Base-by-base conservation (phyloP, 2,797 vertebrate species). In the Uromys caudimaculatus region DNA sequence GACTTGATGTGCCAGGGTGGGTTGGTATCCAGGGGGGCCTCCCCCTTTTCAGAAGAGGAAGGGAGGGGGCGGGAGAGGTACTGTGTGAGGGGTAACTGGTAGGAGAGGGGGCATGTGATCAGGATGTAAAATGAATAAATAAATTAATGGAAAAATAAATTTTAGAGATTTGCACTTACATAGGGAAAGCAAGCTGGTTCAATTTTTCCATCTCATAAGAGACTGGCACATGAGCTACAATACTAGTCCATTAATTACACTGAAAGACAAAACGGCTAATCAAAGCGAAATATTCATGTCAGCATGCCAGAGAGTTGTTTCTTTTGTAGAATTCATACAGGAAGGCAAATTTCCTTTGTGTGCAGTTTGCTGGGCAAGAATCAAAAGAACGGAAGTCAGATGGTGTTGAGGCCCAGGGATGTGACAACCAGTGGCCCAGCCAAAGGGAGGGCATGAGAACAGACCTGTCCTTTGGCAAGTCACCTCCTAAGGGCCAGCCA, bases 211-310 rank as follows among this genome's bases (percentile, higher is more conserved):
- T 69, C 81, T 94, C 91, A 85, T 32, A 56, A 82, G 93, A 95
- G 76, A 92, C 69, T 58, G 29, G n/a, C 90, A 90, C 84, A 93
- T 69, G 95, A 91, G 85, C 47, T 52, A 85, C n/a, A 67, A 89
- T 71, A 67, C 89, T 85, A 90, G 73, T 94, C 89, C 50, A 90
- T 93, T 95, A 96, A 95, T 95, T 95, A 88, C 14, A 88, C 71
- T 17, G 69, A 94, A 94, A 96, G 69, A 87, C 54, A 96, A 95
- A 95, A 94, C 54, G 88, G 93, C 84, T 96, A 93, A 95, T 79
- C 94, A 93, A 94, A 78, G 58, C 85, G 58, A 38, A 95, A 93
- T 85, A 85, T 78, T 87, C 58, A 24, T 52, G 64, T 92, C 94
- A 97, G 84, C 91, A 93, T 78, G 76, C 76, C n/a, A 76, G 54